Base-by-base conservation (phyloP, 2,113 vertebrate genomes). In the Ochotona curzoniae region DNA sequence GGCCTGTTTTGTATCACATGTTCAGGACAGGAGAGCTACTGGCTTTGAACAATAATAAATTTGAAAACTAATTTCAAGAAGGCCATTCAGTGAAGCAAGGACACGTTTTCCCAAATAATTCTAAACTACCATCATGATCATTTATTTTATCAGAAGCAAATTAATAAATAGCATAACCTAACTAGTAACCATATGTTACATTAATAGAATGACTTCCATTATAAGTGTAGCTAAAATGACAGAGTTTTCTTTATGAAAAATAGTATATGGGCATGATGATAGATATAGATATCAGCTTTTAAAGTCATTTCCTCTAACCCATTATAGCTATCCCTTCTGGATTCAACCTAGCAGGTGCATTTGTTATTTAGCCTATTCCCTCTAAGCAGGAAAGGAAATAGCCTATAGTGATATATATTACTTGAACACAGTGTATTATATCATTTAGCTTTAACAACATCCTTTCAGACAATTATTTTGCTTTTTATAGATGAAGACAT, bases 1-100 rank as follows among this genome's bases (percentile, higher is more conserved):
- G 83, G 67, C 21, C 44, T 89, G 76, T 83, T 83, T 92, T 75
- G 64, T 83, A 21, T 83, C 61, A 91, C 15, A 85, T 61, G 71
- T 94, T 86, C 49, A 81, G 76, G 91, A 87, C 2, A 89, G 23
- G 18, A 66, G 63, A 89, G 83, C 54, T 89, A 75, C 51, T 70
- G 6, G 83, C 69, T 93, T 89, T 93, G 51, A 91, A 76, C 54
- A 85, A 57, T 76, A 91, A 81, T 90, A 89, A 81, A 93, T 96
- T 88, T 79, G 13, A 89, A 91, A 87, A 94, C 32, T 78, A 92
- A 94, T 92, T 95, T 96, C 57, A 93, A 92, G 32, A 88, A 88
- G 60, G 86, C 66, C 64, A 75, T 82, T 97, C 51, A 85, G 32
- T 66, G 18, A 25, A 70, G 9, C 86, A 95, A 86, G 30, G 75